Conservation (phyloP, 2,888 invertebrate genomes). For the Anthophora plumipes region DNA sequence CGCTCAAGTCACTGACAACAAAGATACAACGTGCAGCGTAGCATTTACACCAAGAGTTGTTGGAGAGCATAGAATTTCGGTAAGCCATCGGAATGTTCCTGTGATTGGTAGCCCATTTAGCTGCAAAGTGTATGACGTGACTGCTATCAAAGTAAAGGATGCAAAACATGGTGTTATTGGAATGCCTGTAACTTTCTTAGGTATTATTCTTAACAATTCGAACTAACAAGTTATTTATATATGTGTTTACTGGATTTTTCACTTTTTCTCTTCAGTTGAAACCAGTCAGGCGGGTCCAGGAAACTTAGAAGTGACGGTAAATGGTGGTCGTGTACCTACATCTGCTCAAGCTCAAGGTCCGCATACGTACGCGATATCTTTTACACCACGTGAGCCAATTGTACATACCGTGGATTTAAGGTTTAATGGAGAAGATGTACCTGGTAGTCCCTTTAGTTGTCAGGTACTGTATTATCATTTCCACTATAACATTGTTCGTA, state of each 20-base stretch:
- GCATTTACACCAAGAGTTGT: conserved; percentile 96
- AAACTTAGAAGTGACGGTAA: conserved; percentile 98
- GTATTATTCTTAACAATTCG: conserved; percentile 83
- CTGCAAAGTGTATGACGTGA: conserved; percentile 97
- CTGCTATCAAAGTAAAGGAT: conserved; percentile 97
- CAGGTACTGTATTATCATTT: conserved; percentile 79
- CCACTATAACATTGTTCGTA: neutral
- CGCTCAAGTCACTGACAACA: conserved; percentile 94
- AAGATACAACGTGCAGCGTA: conserved; percentile 93
- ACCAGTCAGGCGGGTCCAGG: conserved; percentile 99
- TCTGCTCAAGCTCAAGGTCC: conserved; percentile 98
- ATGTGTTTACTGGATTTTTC: conserved; percentile 1
- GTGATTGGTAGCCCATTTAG: conserved; percentile 97
- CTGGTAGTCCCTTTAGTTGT: conserved; percentile 88
- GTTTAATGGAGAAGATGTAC: conserved; percentile 98
- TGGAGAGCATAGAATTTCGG: conserved; percentile 96
- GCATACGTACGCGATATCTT: conserved; percentile 98
- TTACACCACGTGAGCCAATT: conserved; percentile 96
- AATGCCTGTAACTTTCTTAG: conserved; percentile 95
- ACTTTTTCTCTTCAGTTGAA: conserved; percentile 89
- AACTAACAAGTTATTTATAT: neutral
- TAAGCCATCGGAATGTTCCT: conserved; percentile 92
- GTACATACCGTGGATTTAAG: conserved; percentile 97
- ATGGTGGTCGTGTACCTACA: conserved; percentile 98
- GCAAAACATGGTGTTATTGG: conserved; percentile 94